These are phyloP conservation scores for Plecturocebus donacophilus DNA, from an alignment of 2,113 vertebrate genomes.

Conservation along the genomic window DNA sequence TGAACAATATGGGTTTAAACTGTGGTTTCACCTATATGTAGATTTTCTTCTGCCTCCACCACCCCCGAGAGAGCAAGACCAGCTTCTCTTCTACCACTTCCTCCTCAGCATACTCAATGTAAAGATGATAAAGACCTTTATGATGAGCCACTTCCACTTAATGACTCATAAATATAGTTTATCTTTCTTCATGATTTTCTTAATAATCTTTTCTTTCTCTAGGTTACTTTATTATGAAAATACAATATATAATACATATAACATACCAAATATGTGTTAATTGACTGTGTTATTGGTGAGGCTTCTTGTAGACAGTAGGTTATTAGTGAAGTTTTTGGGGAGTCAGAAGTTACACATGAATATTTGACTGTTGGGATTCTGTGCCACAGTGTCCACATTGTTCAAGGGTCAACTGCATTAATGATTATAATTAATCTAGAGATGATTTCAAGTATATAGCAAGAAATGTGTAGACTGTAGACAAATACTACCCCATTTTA, in stretches of 20 bases:
- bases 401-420: background rate
- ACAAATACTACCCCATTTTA: background rate
- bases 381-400: background rate
- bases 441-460: background rate
- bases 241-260: background rate
- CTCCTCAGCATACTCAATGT: background rate
- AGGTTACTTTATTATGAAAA: background rate
- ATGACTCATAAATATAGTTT: background rate
- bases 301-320: background rate
- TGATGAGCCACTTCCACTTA: background rate
- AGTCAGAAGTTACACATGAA: background rate
- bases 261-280: background rate
- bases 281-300: background rate
- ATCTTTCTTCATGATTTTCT: background rate
- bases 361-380: background rate
- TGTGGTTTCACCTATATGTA: background rate
- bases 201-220: background rate
- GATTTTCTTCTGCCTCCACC: background rate
- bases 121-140: background rate
- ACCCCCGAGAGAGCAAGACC: background rate
- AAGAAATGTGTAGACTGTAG: background rate
- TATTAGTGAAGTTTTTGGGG: background rate
- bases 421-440: background rate
- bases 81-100: background rate
- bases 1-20: background rate